Base-by-base conservation (phyloP, 64 coral and sea anemone genomes). In the Hydrozoanthus tunicans region DNA sequence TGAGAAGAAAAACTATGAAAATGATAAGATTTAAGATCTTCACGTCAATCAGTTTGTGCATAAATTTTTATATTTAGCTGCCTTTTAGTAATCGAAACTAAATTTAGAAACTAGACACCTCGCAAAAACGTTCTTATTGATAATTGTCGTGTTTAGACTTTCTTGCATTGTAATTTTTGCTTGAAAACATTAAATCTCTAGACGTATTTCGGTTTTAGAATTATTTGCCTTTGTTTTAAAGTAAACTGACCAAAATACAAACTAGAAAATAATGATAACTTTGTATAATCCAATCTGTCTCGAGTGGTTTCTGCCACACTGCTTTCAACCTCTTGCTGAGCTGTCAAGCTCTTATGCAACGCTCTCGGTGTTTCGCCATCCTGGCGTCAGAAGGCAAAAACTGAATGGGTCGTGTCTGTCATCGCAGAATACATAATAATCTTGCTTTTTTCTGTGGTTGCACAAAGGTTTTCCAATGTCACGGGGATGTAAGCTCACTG, bases 241-340 rank as follows among this genome's bases (percentile, higher is more conserved):
- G 20, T 20, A 20, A 20, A 20, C 20, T 20, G 20, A 20, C 20
- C 20, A 20, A 25, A 6, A 20, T 25, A 7, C 3, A 71, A 43
- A 43, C 32, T 43, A 43, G 32, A 43, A 43, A 43, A 43, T 3
- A 14, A 72, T 8, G 23, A 25, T 26, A 24, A 8, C n/a, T 1
- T 59, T 23, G 23, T 62, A 62, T 62, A 64, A 81, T 82, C 23
- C 60, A 4, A 8, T 14, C 80, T 59, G 72, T 53, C 14, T 82
- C 26, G 53, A 82, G 80, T 64, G 80, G 59, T 53, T 82, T 82
- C 14, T 14, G 26, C 14, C 9, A 26, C 14, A 82, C 32, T 82
- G 60, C 80, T 82, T 82, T 82, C 12, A 81, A 62, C 55, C 57
- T 60, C 14, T 73, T 81, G 55, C 20, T 1, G 9, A 62, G 13